Percentiles rank a stretch among this genome's conserved stretches.
phyloP scores from a whole-genome alignment of 2,797 vertebrate species.

The Chlorospingus semifuscus region DNA sequence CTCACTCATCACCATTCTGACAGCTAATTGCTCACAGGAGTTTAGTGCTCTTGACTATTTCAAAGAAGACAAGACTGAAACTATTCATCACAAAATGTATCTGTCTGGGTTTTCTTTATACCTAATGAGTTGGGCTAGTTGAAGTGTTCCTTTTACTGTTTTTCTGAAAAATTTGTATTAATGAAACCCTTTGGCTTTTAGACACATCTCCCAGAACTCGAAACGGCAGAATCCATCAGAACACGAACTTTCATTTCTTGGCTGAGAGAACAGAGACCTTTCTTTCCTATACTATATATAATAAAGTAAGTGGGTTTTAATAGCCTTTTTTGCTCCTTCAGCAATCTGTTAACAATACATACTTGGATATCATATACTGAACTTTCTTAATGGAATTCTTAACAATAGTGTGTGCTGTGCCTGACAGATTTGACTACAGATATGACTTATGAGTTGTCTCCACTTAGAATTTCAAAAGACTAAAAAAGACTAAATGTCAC shows the following conservation, averaged over 20 bases:
- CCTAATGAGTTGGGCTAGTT: not conserved
- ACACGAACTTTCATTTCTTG: conserved; percentile 86
- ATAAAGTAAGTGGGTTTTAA: conserved; percentile 82
- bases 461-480: not conserved
- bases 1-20: not conserved
- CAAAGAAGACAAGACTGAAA: not conserved
- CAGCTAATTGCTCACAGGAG: not conserved
- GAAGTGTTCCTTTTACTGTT: not conserved
- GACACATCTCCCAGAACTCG: conserved; percentile 91
- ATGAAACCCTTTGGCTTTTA: conserved; percentile 60
- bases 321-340: not conserved
- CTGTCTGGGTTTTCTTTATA: not conserved
- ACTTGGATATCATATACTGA: not conserved
- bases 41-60: not conserved
- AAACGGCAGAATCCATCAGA: conserved; percentile 90
- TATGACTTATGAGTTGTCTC: not conserved
- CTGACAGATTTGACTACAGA: not conserved
- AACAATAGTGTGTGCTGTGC: not conserved
- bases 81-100: accelerated
- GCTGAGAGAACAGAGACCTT: conserved; percentile 93
- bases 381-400: not conserved
- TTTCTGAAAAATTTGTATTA: not conserved
- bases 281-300: conserved; percentile 87
- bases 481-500: not conserved
- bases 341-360: not conserved